Evolutionary conservation across 2,113 vertebrate species (phyloP), one percentile per base, ranked within the genome.

Genomic region (Argyrosomus japonicus): DNA sequence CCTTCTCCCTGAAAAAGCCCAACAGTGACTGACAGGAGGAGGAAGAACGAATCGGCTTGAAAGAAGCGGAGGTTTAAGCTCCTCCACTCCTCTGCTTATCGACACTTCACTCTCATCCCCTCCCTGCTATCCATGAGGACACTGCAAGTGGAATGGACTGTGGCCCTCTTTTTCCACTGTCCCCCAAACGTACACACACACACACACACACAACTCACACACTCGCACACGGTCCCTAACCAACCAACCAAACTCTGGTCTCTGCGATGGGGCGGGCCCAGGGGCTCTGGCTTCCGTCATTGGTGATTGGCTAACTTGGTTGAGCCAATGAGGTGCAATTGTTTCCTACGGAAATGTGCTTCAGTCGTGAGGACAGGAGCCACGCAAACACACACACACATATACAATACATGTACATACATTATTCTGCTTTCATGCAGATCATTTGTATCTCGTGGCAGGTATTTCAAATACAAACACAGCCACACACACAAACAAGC

Each of bases 21-120:
- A 96, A 89, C 62, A 95, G 91, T 1, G 97, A 99, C 92, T 99
- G 98, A 99, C 98, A 97, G 92, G 97, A 96, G 91, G 97, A 96
- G 91, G 97, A 97, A 89, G 95, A 97, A 92, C 95, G 91, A 85
- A 94, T 97, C 85, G 89, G 96, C 94, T 93, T 98, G 94, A 95
- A 87, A 90, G 93, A 91, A 90, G 94, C 95, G 23, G 96, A 96
- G 93, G 96, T 97, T 92, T 99, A 98, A 95, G 92, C 85, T 51
- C 85, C 85, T 68, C 85, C 87, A 58, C 86, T 91, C 80, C 79
- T 88, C 92, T 40, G 86, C 95, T 92, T 95, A 94, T 95, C 95
- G 93, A 95, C 96, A 96, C 94, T 94, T 95, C 96, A 93, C 89
- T 93, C 85, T 96, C 95, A 94, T 81, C 79, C 86, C 79, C 82